Conservation (phyloP, 2,113 vertebrate species). For the Hippopotamus amphibius region DNA sequence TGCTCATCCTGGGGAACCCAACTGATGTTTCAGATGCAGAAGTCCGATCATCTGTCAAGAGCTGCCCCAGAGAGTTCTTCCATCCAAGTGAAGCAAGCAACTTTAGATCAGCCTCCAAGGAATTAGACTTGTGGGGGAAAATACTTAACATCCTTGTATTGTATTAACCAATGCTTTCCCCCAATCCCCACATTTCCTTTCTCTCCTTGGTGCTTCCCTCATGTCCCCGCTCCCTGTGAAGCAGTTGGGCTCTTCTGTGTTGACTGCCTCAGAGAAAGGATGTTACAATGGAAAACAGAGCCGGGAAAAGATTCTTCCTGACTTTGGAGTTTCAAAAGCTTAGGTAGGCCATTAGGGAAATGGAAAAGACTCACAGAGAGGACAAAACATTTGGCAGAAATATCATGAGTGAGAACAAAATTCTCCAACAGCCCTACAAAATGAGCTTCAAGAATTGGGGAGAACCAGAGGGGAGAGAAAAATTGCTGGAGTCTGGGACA, state of each 20-base stretch:
- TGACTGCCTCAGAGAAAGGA: slow-evolving; percentile 36
- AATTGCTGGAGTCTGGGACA: not conserved
- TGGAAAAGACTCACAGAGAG: slow-evolving; percentile 64
- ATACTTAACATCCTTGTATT: not conserved
- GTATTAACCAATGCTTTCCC: not conserved
- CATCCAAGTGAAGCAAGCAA: not conserved
- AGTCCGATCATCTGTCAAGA: not conserved
- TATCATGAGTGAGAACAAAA: slow-evolving; percentile 16
- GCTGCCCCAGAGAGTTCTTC: not conserved
- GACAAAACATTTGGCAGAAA: slow-evolving; percentile 29
- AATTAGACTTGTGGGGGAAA: not conserved
- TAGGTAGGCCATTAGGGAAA: slow-evolving; percentile 32
- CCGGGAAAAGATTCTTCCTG: slow-evolving; percentile 37
- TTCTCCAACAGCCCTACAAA: not conserved
- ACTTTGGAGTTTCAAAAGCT: slow-evolving; percentile 51
- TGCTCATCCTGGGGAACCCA: not conserved
- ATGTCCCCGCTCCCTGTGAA: not conserved
- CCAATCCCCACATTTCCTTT: not conserved
- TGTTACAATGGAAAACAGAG: slow-evolving; percentile 39
- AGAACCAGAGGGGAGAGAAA: not conserved
- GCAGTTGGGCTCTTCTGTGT: not conserved
- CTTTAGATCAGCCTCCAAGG: not conserved
- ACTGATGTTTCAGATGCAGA: not conserved
- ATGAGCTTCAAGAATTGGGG: not conserved
- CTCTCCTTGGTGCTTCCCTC: not conserved